Conservation (phyloP, 2,888 invertebrate species). For the Tachystola acroxantha region DNA sequence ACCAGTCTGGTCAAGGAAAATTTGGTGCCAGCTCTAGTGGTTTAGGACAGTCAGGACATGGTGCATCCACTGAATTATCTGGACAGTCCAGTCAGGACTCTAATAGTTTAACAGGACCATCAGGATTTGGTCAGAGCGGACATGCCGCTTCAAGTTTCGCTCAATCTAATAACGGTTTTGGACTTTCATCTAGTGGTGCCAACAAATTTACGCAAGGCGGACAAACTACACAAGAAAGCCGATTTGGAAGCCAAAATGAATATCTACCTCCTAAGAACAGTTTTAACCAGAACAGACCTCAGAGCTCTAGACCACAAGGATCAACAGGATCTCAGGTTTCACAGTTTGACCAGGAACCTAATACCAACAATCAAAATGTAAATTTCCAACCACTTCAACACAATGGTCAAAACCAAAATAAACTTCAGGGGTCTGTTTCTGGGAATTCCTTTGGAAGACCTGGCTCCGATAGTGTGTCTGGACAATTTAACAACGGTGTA, state of each 20-base stretch:
- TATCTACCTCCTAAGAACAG: constrained; percentile 9
- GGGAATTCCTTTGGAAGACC: constrained; percentile 13
- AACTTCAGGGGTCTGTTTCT: constrained; percentile 1
- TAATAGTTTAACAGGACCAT: not conserved
- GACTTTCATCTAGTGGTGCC: not conserved
- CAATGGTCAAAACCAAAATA: constrained; percentile 5
- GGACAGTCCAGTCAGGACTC: not conserved
- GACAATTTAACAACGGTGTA: constrained; percentile 13
- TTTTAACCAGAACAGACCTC: constrained; percentile 2
- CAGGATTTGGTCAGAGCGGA: not conserved
- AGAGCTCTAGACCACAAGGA: constrained; percentile 3
- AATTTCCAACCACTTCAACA: constrained; percentile 5
- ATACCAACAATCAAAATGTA: not conserved
- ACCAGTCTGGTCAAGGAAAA: constrained; percentile 1
- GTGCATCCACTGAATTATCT: not conserved
- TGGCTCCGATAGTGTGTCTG: constrained; percentile 12
- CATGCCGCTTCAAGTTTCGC: not conserved
- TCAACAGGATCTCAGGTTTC: not conserved
- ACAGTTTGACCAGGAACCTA: not conserved
- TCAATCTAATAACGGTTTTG: not conserved
- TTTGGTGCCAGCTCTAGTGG: constrained; percentile 5
- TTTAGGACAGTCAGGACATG: not conserved
- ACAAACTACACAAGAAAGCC: not conserved
- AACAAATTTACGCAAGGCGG: not conserved
- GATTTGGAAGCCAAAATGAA: constrained; percentile 8